Percentiles rank a stretch among this genome's conserved stretches.
Conservation (phyloP, 2,113 vertebrate genomes). For the Forbesichthys papilliferus region DNA sequence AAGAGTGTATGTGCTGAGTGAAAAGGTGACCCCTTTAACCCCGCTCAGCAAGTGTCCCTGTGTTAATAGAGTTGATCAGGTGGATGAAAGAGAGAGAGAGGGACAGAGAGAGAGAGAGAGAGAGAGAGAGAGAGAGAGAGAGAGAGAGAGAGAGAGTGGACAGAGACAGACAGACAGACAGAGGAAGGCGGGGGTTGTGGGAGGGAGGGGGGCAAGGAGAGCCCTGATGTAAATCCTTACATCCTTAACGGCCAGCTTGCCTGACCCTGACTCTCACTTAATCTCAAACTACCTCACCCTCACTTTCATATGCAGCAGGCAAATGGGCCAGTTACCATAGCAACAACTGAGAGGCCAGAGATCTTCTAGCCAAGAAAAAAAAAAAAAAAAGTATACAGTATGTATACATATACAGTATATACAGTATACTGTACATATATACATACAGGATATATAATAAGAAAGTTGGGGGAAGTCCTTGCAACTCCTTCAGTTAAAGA, state of each 20-base stretch:
- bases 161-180: not conserved
- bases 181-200: slow-evolving; percentile 14
- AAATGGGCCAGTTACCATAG: slow-evolving; percentile 96
- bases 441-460: slow-evolving; percentile 76
- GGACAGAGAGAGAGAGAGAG: not conserved
- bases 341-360: slow-evolving; percentile 90
- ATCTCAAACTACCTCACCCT: slow-evolving; percentile 44
- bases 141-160: slow-evolving; percentile 2
- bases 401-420: slow-evolving; percentile 50
- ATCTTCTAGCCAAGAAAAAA: slow-evolving; percentile 85
- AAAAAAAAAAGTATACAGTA: slow-evolving; percentile 44
- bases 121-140: slow-evolving; percentile 10
- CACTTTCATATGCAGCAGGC: slow-evolving; percentile 76
- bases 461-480: slow-evolving; percentile 87
- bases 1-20: slow-evolving; percentile 71
- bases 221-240: slow-evolving; percentile 71
- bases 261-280: slow-evolving; percentile 75
- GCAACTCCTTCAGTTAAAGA: slow-evolving; percentile 11
- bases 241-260: slow-evolving; percentile 69
- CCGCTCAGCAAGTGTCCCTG: slow-evolving; percentile 86
- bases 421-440: too few relatives aligned
- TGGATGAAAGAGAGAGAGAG: slow-evolving; percentile 85
- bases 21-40: slow-evolving; percentile 95
- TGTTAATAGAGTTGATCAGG: slow-evolving; percentile 96
- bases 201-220: slow-evolving; percentile 12